Conservation (phyloP, 2,797 vertebrate species). For the Podarcis siculus region DNA sequence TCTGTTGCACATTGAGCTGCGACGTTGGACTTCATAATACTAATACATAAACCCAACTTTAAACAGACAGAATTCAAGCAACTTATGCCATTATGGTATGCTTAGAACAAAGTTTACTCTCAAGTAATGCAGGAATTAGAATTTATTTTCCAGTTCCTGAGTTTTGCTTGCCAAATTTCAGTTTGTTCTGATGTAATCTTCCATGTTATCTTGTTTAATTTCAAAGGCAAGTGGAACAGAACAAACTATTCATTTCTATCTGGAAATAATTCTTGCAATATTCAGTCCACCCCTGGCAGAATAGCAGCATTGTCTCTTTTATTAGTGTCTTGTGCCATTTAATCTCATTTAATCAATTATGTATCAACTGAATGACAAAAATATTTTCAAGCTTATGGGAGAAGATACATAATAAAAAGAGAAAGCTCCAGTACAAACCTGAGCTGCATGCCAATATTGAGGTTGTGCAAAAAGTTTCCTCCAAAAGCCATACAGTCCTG, state of each 20-base stretch:
- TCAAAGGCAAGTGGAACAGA: conserved; percentile 43
- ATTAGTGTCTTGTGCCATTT: conserved; percentile 46
- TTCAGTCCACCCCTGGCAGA: conserved; percentile 8
- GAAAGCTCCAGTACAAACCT: conserved; percentile 81
- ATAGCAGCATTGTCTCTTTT: background rate
- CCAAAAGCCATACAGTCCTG: conserved; percentile 99
- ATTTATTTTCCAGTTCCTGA: conserved; percentile 38
- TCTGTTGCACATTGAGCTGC: conserved; percentile 59
- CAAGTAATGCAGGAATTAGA: conserved; percentile 49
- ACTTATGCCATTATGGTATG: conserved; percentile 61
- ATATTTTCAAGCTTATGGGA: conserved; percentile 39
- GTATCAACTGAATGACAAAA: conserved; percentile 32
- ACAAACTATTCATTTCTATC: conserved; percentile 39
- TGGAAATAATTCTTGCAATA: conserved; percentile 52
- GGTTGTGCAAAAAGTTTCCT: conserved; percentile 99
- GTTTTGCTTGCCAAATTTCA: conserved; percentile 49
- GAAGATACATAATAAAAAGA: conserved; percentile 17
- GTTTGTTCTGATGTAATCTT: conserved; percentile 35
- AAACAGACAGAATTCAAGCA: conserved; percentile 65
- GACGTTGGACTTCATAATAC: conserved; percentile 65
- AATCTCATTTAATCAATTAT: conserved; percentile 41
- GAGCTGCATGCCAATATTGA: conserved; percentile 99
- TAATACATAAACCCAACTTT: conserved; percentile 69
- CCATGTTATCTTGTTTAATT: conserved; percentile 11
- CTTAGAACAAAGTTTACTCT: conserved; percentile 67